Base-by-base conservation (phyloP, 2,113 vertebrate genomes). In the Pachypanchax playfairii region DNA sequence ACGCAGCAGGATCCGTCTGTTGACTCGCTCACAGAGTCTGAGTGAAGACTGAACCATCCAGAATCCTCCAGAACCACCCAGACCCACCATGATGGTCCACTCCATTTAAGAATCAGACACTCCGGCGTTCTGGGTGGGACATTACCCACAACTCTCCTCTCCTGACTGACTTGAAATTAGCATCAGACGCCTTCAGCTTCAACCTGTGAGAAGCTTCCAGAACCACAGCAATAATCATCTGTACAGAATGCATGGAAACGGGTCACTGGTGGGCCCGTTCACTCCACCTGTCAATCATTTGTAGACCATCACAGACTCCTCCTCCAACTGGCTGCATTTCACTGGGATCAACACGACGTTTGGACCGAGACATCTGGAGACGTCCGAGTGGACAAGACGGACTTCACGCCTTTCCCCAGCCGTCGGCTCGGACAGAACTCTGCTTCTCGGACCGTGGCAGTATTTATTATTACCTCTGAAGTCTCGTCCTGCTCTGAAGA, bases 381-480 rank as follows among this genome's bases (percentile, higher is more conserved):
- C n/a, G n/a, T n/a, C n/a, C n/a, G n/a, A n/a, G n/a, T n/a, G n/a
- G n/a, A n/a, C n/a, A n/a, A n/a, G n/a, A n/a, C n/a, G n/a, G n/a
- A n/a, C n/a, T n/a, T n/a, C n/a, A n/a, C n/a, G n/a, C n/a, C n/a
- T n/a, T 35, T 35, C 33, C 33, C 11, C 10, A 35, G 6, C 29
- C 1, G 29, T 31, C 29, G 7, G 36, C 5, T 17, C 6, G 17
- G 38, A 39, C 38, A 6, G 15, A 6, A 15, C 5, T 18, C 46
- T 9, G 8, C 6, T n/a, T 5, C 18, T 13, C 20, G 43, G 60
- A 63, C 84, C 70, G 35, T 39, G 42, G 31, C 87, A 91, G 89
- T 91, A 91, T 91, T 91, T 91, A 89, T 88, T 87, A 68, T 71
- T 64, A 67, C 65, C 73, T 52, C 70, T 42, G 26, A 81, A 68